Conservation (phyloP, 2,113 vertebrate genomes). For the Rousettus leschenaultii region DNA sequence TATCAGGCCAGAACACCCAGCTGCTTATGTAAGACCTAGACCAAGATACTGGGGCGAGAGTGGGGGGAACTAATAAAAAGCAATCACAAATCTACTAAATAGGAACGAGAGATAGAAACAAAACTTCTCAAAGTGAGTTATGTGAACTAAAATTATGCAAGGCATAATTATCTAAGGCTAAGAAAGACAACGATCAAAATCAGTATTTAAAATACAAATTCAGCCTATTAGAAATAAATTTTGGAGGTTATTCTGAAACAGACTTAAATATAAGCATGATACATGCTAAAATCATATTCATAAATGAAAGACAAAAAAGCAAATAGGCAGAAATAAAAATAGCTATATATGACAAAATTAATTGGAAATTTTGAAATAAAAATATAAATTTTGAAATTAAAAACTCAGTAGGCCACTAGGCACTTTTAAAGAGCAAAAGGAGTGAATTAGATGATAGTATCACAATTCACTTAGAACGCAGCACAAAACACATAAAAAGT, state of each 20-base stretch:
- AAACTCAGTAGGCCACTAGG: not conserved
- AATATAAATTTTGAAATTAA: not conserved
- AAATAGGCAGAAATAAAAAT: conserved; percentile 23
- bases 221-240: not conserved
- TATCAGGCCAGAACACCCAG: not conserved
- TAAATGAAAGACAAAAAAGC: not conserved
- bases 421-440: not conserved
- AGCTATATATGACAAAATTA: not conserved
- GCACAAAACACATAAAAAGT: not conserved
- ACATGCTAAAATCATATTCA: not conserved
- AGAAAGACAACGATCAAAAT: not conserved
- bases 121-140: not conserved
- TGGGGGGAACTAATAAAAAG: not conserved
- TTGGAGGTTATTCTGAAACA: not conserved
- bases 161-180: not conserved
- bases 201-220: not conserved
- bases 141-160: not conserved
- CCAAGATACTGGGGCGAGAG: not conserved
- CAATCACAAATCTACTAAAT: not conserved
- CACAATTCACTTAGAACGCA: not conserved
- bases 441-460: not conserved
- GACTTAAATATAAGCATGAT: not conserved
- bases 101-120: not conserved
- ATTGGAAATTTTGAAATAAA: conserved; percentile 28
- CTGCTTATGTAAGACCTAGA: not conserved